These are phyloP conservation scores for Enteromius argenteus DNA, from an alignment of 2,797 vertebrate genomes.

Conservation along the genomic window DNA sequence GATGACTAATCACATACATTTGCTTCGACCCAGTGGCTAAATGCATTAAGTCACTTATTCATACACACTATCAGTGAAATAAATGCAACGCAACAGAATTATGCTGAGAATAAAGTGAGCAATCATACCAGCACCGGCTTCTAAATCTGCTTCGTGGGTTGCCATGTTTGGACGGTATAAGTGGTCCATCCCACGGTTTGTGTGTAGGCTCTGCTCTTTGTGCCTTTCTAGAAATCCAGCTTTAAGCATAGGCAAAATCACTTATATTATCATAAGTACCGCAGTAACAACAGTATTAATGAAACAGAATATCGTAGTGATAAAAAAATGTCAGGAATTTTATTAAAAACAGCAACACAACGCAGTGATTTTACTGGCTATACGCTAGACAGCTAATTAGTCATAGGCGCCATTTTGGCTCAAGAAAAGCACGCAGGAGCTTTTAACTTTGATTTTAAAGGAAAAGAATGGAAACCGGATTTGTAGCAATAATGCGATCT, in stretches of 20 bases:
- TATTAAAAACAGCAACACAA: background rate
- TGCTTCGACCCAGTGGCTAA: constrained; percentile 1
- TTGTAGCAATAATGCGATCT: background rate
- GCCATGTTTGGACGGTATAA: constrained; percentile 71
- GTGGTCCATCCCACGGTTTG: constrained; percentile 32
- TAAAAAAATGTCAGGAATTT: background rate
- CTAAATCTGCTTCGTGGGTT: constrained; percentile 69
- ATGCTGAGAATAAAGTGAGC: background rate
- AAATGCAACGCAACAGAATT: background rate
- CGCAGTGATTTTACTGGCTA: constrained; percentile 60
- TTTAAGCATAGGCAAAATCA: background rate
- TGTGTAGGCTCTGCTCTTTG: constrained; percentile 41
- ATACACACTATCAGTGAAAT: background rate
- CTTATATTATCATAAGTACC: too few species aligned
- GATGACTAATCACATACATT: background rate
- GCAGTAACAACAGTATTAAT: rapidly evolving
- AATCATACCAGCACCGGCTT: constrained; percentile 79
- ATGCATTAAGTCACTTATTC: background rate
- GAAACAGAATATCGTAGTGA: too few species aligned
- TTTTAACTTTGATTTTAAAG: background rate
- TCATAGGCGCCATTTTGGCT: constrained; percentile 45
- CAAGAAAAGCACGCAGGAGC: background rate
- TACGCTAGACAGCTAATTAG: constrained; percentile 69
- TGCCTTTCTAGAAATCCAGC: constrained; percentile 71
- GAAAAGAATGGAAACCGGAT: background rate